Percentiles rank a stretch among this genome's conserved stretches.
Evolutionary conservation across 2,113 vertebrate genomes (phyloP).

Genomic region (Notechis scutatus): DNA sequence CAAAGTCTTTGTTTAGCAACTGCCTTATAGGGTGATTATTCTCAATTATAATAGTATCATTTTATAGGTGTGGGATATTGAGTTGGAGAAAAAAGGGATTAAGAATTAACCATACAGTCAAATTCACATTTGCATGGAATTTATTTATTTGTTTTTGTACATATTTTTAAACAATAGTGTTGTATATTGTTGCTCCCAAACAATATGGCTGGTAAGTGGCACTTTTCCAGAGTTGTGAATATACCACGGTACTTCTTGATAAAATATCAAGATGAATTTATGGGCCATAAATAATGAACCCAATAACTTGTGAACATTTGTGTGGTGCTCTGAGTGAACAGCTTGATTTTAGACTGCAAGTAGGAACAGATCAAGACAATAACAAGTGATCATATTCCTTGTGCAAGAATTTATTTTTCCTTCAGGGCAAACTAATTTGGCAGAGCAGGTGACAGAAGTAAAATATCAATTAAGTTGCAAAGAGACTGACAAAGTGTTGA

Average conservation of each 20-base stretch:
- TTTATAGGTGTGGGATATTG: background rate
- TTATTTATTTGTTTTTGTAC: background rate
- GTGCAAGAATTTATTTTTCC: background rate
- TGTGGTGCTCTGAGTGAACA: background rate
- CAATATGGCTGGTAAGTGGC: background rate
- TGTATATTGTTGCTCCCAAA: background rate
- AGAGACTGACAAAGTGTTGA: background rate
- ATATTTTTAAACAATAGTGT: background rate
- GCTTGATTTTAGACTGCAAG: background rate
- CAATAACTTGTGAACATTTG: background rate
- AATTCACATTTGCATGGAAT: background rate
- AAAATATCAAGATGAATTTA: background rate
- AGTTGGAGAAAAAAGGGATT: background rate
- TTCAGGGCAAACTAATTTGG: background rate
- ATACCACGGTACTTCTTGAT: background rate
- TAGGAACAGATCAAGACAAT: background rate
- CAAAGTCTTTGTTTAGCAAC: background rate
- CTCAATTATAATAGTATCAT: background rate
- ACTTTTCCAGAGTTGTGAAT: background rate
- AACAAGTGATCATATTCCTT: background rate
- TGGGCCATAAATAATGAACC: background rate
- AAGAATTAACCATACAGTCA: background rate
- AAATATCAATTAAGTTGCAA: background rate
- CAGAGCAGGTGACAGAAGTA: background rate
- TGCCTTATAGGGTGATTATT: background rate